Evolutionary conservation across 2,113 vertebrate genomes (phyloP), one percentile per base, ranked within the genome.

Genomic region (Glaucidium brasilianum): DNA sequence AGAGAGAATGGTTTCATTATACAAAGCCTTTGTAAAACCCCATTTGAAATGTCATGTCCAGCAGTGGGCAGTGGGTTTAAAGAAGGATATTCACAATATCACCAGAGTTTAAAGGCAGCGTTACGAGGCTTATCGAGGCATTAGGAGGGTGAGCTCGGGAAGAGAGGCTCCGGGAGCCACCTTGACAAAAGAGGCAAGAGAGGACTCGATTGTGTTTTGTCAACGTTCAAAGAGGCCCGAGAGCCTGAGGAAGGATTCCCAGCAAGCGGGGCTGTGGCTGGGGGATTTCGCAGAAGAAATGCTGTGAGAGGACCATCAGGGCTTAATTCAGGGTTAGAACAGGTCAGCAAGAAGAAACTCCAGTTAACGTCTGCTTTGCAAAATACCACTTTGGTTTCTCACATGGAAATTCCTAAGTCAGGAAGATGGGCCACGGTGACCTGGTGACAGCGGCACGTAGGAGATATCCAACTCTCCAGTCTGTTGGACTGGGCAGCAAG

Each of bases 11-110:
- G 72, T 43, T 74, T 82, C n/a, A 37, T 84, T 88, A 30, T 26
- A 64, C 83, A 93, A 91, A 90, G 88, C 77, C 60, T 45, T 63
- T 82, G 64, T 62, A 81, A 92, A 90, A 92, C 25, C 81, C 62
- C 81, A 29, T 73, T 77, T 73, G 81, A 68, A 92, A 73, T 32
- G 32, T 30, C 71, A 9, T 15, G 55, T 41, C 82, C 83, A 20
- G 59, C 29, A 3, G 34, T 17, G 87, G 76, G 60, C 72, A 35
- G 30, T n/a, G 53, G 43, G 26, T 87, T 87, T 64, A 84, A 74
- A 68, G 76, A n/a, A 37, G 55, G 60, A 74, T 74, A 30, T 77
- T 78, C 41, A 7, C 39, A 19, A 6, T 32, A 39, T 58, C 32
- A 17, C 34, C 34, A 3, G 62, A 52, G 71, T 15, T 32, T 66